A percentile compares a stretch with the other conserved stretches of the same genome.
phyloP scores from a whole-genome alignment of 2,888 invertebrate species.

The Cantharis flavilabris region DNA sequence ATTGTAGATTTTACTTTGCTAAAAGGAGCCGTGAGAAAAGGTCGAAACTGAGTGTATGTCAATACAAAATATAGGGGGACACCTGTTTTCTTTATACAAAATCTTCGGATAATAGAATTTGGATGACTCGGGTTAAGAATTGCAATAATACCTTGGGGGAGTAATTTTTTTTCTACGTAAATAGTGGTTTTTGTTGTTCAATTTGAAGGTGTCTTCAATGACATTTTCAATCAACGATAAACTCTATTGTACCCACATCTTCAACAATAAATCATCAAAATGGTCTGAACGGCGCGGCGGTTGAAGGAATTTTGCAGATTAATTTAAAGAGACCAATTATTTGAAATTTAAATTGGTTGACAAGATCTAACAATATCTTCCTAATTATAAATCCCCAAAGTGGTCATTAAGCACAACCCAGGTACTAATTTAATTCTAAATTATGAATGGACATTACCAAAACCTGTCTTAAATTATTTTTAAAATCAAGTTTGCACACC shows the following conservation, averaged over 20 bases:
- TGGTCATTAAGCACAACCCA: not conserved
- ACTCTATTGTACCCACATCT: not conserved
- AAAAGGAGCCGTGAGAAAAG: slow-evolving; percentile 24
- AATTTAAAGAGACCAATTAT: not conserved
- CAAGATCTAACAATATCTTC: not conserved
- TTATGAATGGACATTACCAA: not conserved
- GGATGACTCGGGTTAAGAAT: slow-evolving; percentile 21
- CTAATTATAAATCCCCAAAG: not conserved
- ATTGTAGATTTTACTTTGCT: not conserved
- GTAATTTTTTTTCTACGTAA: slow-evolving; percentile 8
- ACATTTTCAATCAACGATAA: not conserved
- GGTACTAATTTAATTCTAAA: slow-evolving; percentile 5
- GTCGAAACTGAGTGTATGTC: slow-evolving; percentile 9
- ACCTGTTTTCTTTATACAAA: slow-evolving; percentile 25
- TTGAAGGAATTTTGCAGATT: not conserved
- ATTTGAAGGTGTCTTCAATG: not conserved
- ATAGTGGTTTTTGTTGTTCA: not conserved
- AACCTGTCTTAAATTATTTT: slow-evolving; percentile 12
- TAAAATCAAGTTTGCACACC: slow-evolving; percentile 15
- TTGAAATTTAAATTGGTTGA: not conserved
- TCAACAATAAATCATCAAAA: not conserved
- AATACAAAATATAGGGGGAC: slow-evolving; percentile 24
- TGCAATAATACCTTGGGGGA: slow-evolving; percentile 11
- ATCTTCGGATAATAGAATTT: slow-evolving; percentile 20
- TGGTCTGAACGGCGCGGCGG: not conserved